Percentiles rank a stretch among this genome's conserved stretches.
These are phyloP conservation scores for Pampusana beccarii DNA, from an alignment of 2,113 vertebrate species.

Conservation along the genomic window DNA sequence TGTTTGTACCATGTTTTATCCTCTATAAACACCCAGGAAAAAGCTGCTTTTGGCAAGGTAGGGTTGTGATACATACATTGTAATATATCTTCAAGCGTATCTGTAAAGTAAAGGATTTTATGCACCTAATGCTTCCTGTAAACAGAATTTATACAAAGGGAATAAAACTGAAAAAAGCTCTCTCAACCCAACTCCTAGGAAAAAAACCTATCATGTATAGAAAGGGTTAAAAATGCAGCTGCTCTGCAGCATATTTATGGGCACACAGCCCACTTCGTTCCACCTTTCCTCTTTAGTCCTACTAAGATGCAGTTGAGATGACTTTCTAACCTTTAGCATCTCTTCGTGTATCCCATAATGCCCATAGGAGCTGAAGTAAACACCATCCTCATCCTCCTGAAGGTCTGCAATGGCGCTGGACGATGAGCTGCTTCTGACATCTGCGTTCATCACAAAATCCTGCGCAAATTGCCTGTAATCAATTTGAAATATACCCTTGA, in stretches of 20 bases:
- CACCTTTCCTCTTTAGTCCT: neutral
- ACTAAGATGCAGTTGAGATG: neutral
- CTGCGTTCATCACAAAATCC: constrained; percentile 88
- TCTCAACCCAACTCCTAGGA: neutral
- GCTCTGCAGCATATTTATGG: constrained; percentile 29
- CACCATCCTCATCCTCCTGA: constrained; percentile 88
- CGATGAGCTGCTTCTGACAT: constrained; percentile 68
- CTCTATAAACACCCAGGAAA: neutral
- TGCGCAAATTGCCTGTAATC: constrained; percentile 88
- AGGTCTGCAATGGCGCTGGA: constrained; percentile 80
- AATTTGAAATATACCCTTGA: constrained; percentile 79
- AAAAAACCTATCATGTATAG: neutral
- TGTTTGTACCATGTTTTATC: neutral
- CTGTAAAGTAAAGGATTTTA: neutral
- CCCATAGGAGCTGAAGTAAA: constrained; percentile 97
- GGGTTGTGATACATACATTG: neutral
- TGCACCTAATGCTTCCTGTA: neutral
- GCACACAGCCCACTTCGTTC: neutral
- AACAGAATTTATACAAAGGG: neutral
- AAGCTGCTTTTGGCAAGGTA: neutral
- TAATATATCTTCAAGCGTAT: neutral
- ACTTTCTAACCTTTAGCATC: constrained; percentile 94
- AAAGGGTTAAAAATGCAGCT: constrained; percentile 74
- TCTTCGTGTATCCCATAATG: constrained; percentile 96
- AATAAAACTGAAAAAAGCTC: neutral